Conservation (phyloP, 2,113 vertebrate genomes). For the Dinomys branickii region DNA sequence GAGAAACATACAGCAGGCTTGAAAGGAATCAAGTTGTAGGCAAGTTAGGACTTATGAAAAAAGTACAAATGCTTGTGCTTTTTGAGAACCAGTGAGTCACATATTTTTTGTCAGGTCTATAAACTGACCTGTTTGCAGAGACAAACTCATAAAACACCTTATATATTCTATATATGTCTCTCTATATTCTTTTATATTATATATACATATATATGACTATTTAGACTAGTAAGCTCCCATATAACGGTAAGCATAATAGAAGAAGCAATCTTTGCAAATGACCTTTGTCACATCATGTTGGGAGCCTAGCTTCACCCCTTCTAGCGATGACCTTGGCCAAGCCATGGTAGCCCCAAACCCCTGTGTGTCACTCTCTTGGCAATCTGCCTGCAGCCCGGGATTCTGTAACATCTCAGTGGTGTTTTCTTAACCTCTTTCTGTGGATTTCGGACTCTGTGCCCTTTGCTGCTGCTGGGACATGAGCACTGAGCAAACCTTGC, state of each 20-base stretch:
- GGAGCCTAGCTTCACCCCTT: background rate
- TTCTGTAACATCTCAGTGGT: background rate
- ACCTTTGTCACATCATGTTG: background rate
- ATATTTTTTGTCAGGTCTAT: conserved; percentile 41
- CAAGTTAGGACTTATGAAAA: background rate
- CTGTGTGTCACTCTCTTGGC: background rate
- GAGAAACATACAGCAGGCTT: background rate
- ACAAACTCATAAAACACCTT: background rate
- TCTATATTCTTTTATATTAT: background rate
- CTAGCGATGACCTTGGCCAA: background rate
- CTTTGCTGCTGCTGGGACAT: background rate
- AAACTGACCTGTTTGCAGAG: conserved; percentile 4
- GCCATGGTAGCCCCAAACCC: background rate
- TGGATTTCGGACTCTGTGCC: background rate
- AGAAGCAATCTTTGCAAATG: background rate
- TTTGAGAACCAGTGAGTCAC: background rate
- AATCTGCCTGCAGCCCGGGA: background rate
- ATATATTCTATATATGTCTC: too few species aligned
- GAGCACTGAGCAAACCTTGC: background rate
- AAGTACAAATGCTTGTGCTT: background rate
- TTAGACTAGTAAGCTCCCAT: background rate
- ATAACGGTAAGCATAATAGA: background rate
- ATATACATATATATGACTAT: background rate
- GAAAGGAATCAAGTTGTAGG: conserved; percentile 24
- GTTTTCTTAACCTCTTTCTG: background rate